These are phyloP conservation scores for Phoebastria nigripes DNA, from an alignment of 2,797 vertebrate genomes.

Conservation along the genomic window DNA sequence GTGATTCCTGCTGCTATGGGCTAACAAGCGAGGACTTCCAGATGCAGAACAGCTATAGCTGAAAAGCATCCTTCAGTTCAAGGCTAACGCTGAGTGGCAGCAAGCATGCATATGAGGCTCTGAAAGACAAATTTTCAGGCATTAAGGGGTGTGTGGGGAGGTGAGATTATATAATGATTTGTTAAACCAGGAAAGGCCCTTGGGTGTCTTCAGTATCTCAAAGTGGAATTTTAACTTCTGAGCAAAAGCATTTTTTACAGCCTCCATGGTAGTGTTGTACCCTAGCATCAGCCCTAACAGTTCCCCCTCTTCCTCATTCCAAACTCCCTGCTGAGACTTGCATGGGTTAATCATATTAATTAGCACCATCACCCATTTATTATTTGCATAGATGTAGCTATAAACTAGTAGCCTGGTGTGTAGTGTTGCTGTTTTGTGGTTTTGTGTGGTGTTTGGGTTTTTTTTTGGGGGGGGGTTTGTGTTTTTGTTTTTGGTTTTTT, in stretches of 20 bases:
- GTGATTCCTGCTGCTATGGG: background rate
- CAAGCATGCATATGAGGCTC: accelerated
- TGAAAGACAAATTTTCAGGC: background rate
- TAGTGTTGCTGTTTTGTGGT: background rate
- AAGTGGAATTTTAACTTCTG: background rate
- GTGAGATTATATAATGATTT: background rate
- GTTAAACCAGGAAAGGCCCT: background rate
- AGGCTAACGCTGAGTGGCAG: accelerated
- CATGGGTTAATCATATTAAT: background rate
- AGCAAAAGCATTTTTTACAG: background rate
- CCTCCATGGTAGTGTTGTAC: background rate
- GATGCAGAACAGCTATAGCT: background rate
- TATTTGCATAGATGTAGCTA: background rate
- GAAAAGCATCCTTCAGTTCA: background rate
- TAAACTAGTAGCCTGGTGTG: background rate
- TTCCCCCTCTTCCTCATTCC: background rate
- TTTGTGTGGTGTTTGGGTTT: too few species aligned
- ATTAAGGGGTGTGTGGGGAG: background rate
- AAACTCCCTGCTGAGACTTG: background rate
- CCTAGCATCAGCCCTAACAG: background rate
- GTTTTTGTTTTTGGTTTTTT: too few species aligned
- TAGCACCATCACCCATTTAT: background rate
- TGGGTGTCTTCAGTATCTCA: background rate
- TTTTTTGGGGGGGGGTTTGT: too few species aligned
- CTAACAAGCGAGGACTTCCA: background rate